Percentiles rank a stretch among this genome's conserved stretches.
Conservation (phyloP, 2,888 invertebrate genomes). For the Amiota communis region DNA sequence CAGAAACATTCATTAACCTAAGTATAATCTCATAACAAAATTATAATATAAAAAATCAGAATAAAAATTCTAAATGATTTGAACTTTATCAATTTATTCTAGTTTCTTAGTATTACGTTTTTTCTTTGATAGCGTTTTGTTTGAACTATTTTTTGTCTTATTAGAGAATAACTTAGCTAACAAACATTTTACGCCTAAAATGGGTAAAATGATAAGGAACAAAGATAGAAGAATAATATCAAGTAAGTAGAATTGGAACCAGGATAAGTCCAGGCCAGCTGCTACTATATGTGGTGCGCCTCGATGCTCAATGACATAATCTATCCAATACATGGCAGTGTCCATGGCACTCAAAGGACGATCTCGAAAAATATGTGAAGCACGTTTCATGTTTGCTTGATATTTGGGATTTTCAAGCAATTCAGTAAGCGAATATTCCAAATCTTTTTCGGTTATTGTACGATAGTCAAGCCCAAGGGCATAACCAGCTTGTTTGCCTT, state of each 20-base stretch:
- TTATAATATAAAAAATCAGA: no score
- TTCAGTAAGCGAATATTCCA: constrained; percentile 58
- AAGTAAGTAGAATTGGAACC: constrained; percentile 69
- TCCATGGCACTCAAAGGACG: constrained; percentile 65
- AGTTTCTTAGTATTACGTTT: no score
- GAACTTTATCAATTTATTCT: no score
- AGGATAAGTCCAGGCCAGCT: constrained; percentile 60
- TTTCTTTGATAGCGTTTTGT: no score
- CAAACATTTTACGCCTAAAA: not conserved
- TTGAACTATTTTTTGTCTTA: no score
- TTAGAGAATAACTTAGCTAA: no score
- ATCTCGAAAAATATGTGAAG: constrained; percentile 67
- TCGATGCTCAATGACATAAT: constrained; percentile 70
- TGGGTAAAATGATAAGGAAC: not conserved
- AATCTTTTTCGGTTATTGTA: constrained; percentile 53
- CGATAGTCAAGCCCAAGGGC: constrained; percentile 58
- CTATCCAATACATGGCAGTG: constrained; percentile 71
- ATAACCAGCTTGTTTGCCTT: constrained; percentile 57
- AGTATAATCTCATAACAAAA: no score
- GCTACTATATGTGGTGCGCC: constrained; percentile 69
- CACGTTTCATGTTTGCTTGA: constrained; percentile 55
- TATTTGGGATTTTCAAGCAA: constrained; percentile 70
- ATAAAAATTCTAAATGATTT: no score
- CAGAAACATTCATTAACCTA: no score
- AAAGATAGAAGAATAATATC: constrained; percentile 54